Evolutionary conservation across 2,888 invertebrate species (phyloP), one percentile per base, ranked within the genome.

Genomic region (Parnassius smintheus): DNA sequence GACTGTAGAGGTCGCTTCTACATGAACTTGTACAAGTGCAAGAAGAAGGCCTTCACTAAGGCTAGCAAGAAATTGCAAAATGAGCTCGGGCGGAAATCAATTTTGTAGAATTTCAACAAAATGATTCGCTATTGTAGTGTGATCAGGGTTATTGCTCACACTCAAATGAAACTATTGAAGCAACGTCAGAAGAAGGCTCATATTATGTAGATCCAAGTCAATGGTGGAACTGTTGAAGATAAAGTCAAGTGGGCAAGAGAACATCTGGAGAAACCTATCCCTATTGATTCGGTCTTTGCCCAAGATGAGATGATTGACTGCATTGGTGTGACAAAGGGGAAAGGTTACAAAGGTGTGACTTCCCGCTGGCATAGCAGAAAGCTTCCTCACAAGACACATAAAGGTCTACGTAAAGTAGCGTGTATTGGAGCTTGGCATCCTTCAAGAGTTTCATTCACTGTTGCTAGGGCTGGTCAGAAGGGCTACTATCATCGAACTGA

Each of bases 391-490:
- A 99, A 99, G 94, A 99, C 99, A 0, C 99, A 99, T 94, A 99
- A 99, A 92, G 99, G 99, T 96, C 94, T 99, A 75, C 95, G 98
- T 68, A 99, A 99, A 90, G 99, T 99, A 65, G 99, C 99, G 76
- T 99, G 99, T 96, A 99, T 99, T 92, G 99, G 99, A 86, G 99
- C 99, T 2, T 99, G 99, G 99, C 99, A 99, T 99, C 99, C 99
- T 72, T 98, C 98, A 81, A 95, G 99, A 87, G 99, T 99, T 46
- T 98, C 98, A 76, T 99, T 98, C 93, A 98, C 99, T 65, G 99
- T 99, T 57, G 99, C 99, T 65, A 96, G 99, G 92, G 99, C 99
- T 88, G 99, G 99, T 95, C 98, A 99, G 91, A 99, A 99, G 92
- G 99, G 99, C 76, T 99, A 98, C 93, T 99, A 99, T 86, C 99